Conservation (phyloP, 2,113 vertebrate genomes). For the Pandion haliaetus region DNA sequence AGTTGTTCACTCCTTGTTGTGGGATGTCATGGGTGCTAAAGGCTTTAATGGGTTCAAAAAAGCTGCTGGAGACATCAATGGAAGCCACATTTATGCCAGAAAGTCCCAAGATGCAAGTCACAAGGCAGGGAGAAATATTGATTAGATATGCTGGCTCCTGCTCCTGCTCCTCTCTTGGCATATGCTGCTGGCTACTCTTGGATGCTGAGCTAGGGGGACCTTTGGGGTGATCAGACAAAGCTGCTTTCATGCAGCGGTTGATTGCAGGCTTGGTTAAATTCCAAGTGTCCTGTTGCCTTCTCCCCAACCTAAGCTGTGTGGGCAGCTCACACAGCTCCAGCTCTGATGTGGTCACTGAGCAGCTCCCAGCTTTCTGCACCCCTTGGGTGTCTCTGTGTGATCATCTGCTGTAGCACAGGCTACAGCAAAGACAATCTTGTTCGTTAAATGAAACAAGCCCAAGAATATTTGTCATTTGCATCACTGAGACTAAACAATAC, state of each 20-base stretch:
- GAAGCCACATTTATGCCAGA: not conserved
- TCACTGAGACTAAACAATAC: conserved; percentile 18
- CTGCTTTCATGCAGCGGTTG: not conserved
- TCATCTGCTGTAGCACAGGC: not conserved
- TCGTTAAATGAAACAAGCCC: not conserved
- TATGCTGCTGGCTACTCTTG: not conserved
- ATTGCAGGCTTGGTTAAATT: conserved; percentile 2
- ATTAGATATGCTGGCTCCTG: not conserved
- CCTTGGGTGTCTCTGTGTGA: not conserved
- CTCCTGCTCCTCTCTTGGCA: not conserved
- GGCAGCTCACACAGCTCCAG: not conserved
- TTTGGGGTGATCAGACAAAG: conserved; percentile 4
- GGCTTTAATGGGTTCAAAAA: not conserved
- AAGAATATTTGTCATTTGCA: conserved; percentile 25
- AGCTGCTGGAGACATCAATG: not conserved
- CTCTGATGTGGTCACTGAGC: not conserved
- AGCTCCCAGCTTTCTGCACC: not conserved
- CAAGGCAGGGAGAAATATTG: not conserved
- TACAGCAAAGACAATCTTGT: not conserved
- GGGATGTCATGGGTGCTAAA: not conserved
- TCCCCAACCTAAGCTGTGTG: not conserved
- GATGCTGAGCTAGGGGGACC: conserved; percentile 18
- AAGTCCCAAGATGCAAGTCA: not conserved
- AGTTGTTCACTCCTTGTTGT: not conserved
- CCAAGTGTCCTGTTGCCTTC: not conserved